Evolutionary conservation across 2,113 vertebrate genomes (phyloP), one percentile per base, ranked within the genome.

Genomic region (Gopherus evgoodei): DNA sequence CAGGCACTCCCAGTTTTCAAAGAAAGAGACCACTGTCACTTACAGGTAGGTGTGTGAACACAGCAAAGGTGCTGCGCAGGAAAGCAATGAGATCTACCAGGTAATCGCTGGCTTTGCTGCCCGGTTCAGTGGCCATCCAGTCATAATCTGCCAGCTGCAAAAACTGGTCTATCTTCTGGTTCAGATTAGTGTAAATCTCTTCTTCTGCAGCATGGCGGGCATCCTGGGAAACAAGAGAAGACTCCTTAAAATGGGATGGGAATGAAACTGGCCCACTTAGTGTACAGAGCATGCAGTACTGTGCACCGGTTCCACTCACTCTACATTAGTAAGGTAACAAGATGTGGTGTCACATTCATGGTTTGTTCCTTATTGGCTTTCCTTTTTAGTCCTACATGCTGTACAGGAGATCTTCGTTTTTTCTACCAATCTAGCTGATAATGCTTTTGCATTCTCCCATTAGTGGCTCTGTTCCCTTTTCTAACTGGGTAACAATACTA

Each of bases 91-190:
- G 99, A 92, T 99, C 99, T 1, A 98, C 93, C 89, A 99, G 98
- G 97, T 99, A 99, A 93, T 99, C 99, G 0, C 99, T 99, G 90
- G 99, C 98, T 83, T 98, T 94, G 81, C 96, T 97, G 72, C 98
- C 97, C 0, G 98, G 97, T 35, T 98, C 99, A 47, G 95, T 94
- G 0, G 98, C 98, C 98, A 98, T 98, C 99, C 99, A 99, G 96
- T 99, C 99, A 1, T 99, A 99, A 91, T 99, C 99, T 0, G 99
- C 99, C 97, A 99, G 98, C 98, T 99, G 99, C 95, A 99, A 96
- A 97, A 99, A 99, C 98, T 99, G 99, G 94, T 99, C 99, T 13
- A 99, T 99, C 97, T 99, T 99, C 96, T 99, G 98, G 93, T 99
- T 99, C 10, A 99, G 98, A 90, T 99, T 99, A 35, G 99, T 99